Evolutionary conservation across 2,113 vertebrate species (phyloP), one percentile per base, ranked within the genome.

Genomic region (Trinectes maculatus): DNA sequence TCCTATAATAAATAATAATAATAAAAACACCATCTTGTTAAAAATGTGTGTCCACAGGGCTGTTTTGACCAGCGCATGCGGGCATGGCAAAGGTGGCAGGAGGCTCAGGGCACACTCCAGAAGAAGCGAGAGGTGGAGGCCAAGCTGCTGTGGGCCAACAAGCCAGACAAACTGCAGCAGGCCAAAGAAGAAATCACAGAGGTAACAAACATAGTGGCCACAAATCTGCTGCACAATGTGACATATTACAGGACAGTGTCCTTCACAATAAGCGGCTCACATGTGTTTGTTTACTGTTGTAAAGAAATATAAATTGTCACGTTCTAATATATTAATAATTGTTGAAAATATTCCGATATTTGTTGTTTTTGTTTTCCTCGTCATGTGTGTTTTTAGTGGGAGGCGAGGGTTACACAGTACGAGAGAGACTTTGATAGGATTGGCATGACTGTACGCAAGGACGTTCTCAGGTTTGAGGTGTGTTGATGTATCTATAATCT

Each of bases 21-120:
- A 10, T 51, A 5, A 31, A 51, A 19, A 33, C n/a, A n/a, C n/a
- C n/a, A n/a, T n/a, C n/a, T n/a, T n/a, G n/a, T n/a, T n/a, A n/a
- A n/a, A n/a, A n/a, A n/a, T n/a, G n/a, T n/a, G n/a, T 29, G 48
- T 69, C 16, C 7, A 26, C 87, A 98, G 96, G 94, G 93, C 21
- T 95, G 95, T 60, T 99, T 99, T 29, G 97, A 98, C 90, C 97
- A 98, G 80, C 96, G 97, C 29, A 94, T 96, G 87, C 95, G 95
- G 81, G 92, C 85, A 0, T 99, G 97, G 97, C 97, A 99, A 85
- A 91, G 94, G n/a, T 98, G 96, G 95, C 97, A 98, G 87, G 97
- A 99, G 2, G 95, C 95, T 57, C 97, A 98, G 74, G 81, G 90
- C 85, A 94, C 88, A 1, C 91, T 99, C 57, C 97, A 98, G 90